Evolutionary conservation across 2,113 vertebrate genomes (phyloP), one percentile per base, ranked within the genome.

Genomic region (Odocoileus hemionus): DNA sequence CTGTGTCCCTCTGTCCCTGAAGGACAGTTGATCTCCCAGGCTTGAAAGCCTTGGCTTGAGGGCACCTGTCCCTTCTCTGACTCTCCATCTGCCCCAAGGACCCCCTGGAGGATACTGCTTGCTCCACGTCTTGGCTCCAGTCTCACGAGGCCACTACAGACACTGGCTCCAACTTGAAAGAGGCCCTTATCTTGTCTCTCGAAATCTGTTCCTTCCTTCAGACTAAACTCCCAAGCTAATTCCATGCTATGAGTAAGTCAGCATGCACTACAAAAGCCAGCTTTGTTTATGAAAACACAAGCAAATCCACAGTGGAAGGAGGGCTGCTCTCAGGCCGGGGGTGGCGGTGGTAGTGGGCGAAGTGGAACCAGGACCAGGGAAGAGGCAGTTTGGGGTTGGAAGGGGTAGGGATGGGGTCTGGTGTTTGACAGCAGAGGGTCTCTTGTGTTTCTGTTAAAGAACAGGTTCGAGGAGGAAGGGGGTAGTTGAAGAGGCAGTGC

Each of bases 191-290:
- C 97, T 98, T 94, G 97, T 98, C 97, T 98, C 86, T 78, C 95
- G 96, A 97, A 98, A 97, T 97, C 98, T 96, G 98, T 98, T 98
- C 97, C 97, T 98, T 98, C 97, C 98, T 95, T 97, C 94, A 98
- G 98, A 98, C 98, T 97, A 98, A 99, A 98, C 98, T 98, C 98
- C 70, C 92, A 0, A 2, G 96, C 88, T 98, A 94, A 99, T 97
- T 98, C 96, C 87, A 96, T 5, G 13, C 21, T 55, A 97, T 96
- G 96, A 98, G 97, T 61, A 94, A 98, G 95, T 92, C 98, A 95
- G 98, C 61, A 55, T 64, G 7, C 86, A 95, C 4, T 25, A 96
- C 92, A 96, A 97, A 90, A 1, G 3, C 84, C 28, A 64, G 2
- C 21, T 93, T 17, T 97, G 97, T 94, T 96, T 96, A 97, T 86